phyloP scores from a whole-genome alignment of 2,888 invertebrate species.

The Myopa tessellatipennis region DNA sequence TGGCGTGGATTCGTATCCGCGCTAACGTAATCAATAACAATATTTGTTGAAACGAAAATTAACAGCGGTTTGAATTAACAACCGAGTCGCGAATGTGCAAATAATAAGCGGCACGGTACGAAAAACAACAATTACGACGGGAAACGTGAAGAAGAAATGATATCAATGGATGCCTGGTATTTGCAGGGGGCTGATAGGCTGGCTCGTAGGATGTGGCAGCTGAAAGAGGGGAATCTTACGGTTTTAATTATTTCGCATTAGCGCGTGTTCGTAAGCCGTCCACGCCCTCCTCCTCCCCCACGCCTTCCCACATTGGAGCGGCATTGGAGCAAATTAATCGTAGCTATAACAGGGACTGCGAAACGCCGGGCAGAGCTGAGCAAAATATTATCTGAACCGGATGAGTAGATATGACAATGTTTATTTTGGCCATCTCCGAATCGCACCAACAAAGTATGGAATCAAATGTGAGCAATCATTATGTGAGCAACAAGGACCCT shows the following conservation, averaged over 20 bases:
- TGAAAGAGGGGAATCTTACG: background rate
- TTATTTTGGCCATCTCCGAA: too few species aligned
- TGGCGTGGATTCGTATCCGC: slow-evolving; percentile 17
- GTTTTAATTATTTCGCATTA: background rate
- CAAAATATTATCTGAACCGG: slow-evolving; percentile 41
- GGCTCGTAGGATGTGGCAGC: too few species aligned
- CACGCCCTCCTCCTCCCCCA: too few species aligned
- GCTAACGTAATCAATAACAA: slow-evolving; percentile 43
- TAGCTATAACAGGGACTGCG: background rate
- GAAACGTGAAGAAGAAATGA: background rate
- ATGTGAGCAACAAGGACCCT: too few species aligned
- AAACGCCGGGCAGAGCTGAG: background rate
- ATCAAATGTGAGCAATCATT: too few species aligned
- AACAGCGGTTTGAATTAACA: background rate
- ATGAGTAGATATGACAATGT: background rate
- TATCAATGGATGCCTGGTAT: background rate
- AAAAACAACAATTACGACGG: background rate
- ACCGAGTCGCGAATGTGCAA: slow-evolving; percentile 2
- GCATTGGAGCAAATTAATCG: background rate
- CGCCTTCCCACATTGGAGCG: too few species aligned
- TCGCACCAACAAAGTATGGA: too few species aligned
- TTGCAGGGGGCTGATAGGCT: background rate
- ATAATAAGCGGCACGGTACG: background rate
- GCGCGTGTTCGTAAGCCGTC: background rate
- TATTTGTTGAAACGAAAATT: slow-evolving; percentile 44